phyloP scores from a whole-genome alignment of 2,113 vertebrate genomes.

The Saimiri boliviensis region DNA sequence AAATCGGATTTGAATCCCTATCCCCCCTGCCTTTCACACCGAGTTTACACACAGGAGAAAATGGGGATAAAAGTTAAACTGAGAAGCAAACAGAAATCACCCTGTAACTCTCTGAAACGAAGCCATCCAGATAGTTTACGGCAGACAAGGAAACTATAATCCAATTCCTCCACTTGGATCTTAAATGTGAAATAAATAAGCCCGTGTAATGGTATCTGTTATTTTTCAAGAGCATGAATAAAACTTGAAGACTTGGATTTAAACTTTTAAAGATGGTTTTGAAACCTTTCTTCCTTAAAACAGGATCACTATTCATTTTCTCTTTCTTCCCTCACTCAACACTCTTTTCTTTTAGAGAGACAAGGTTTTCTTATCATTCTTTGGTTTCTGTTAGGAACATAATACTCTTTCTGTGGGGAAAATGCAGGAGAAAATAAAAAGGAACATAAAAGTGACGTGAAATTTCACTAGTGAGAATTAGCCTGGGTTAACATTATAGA shows the following conservation, averaged over 20 bases:
- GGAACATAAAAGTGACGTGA: background rate
- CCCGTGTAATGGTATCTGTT: background rate
- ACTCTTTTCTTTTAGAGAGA: background rate
- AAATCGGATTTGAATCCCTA: background rate
- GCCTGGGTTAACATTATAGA: background rate
- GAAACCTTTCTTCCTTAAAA: background rate
- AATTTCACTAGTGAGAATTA: background rate
- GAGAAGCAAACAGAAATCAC: background rate
- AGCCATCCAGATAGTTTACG: rapidly evolving
- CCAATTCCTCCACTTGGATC: background rate
- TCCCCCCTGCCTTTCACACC: background rate
- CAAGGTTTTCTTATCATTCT: background rate
- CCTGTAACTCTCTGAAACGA: rapidly evolving
- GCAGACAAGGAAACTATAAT: background rate
- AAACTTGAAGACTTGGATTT: background rate
- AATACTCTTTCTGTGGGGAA: background rate
- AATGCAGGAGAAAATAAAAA: background rate
- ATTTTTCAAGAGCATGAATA: background rate
- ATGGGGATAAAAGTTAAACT: background rate
- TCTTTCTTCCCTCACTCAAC: background rate
- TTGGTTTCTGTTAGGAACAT: background rate
- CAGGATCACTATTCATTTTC: background rate
- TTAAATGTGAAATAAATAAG: background rate
- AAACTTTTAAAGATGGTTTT: background rate
- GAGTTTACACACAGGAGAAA: background rate